Percentiles rank a stretch among this genome's conserved stretches.
Conservation (phyloP, 2,113 vertebrate genomes). For the Myocastor coypus region DNA sequence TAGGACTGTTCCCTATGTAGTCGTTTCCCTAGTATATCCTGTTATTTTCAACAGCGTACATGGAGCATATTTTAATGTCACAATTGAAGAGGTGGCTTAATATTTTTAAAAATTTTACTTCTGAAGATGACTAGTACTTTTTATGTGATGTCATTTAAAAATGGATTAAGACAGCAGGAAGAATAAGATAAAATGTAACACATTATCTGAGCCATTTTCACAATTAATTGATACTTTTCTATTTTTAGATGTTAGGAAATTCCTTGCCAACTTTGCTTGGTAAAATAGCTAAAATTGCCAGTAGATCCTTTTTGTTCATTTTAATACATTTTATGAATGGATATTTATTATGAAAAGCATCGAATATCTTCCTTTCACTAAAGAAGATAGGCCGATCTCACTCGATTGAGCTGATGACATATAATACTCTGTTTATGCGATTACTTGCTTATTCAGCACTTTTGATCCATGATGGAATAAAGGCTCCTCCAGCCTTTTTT, state of each 20-base stretch:
- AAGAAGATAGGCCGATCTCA: conserved; percentile 58
- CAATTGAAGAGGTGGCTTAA: not conserved
- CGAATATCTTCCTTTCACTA: conserved; percentile 56
- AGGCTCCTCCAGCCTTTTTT: not conserved
- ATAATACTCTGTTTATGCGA: conserved; percentile 66
- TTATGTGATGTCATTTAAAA: conserved; percentile 61
- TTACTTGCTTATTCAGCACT: conserved; percentile 71
- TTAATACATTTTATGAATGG: conserved; percentile 73
- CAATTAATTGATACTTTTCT: conserved; percentile 73
- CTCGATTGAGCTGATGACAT: conserved; percentile 62
- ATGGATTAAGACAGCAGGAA: conserved; percentile 28
- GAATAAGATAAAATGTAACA: conserved; percentile 64
- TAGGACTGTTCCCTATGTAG: not conserved
- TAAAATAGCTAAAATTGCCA: conserved; percentile 70
- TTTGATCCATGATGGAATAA: not conserved
- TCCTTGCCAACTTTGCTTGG: conserved; percentile 48
- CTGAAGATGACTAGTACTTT: conserved; percentile 30
- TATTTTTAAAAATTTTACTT: conserved; percentile 44
- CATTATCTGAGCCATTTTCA: conserved; percentile 64
- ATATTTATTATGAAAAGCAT: conserved; percentile 65
- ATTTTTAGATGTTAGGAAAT: conserved; percentile 67
- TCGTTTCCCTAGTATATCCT: conserved; percentile 28
- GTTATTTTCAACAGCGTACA: not conserved
- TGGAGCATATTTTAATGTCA: not conserved
- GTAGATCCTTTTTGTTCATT: conserved; percentile 74